phyloP scores from a whole-genome alignment of 2,113 vertebrate species.

The Prietella phreatophila region DNA sequence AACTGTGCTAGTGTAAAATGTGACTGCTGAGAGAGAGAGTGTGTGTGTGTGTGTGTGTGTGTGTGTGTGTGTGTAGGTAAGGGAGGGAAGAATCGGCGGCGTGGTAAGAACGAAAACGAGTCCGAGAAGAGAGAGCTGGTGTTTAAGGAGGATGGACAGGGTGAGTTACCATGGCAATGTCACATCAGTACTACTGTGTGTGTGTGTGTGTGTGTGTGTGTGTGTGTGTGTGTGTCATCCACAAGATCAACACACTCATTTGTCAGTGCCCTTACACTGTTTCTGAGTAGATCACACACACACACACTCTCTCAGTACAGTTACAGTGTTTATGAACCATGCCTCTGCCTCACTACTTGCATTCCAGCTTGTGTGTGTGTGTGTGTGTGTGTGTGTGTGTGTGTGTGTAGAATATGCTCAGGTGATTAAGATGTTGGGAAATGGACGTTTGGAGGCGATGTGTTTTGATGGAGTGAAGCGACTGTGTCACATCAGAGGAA shows the following conservation, averaged over 20 bases:
- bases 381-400: background rate
- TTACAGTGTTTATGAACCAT: background rate
- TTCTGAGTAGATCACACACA: background rate
- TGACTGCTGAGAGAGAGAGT: background rate
- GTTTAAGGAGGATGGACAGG: constrained; percentile 94
- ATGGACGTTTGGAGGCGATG: background rate
- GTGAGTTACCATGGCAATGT: constrained; percentile 51
- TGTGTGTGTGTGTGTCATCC: background rate
- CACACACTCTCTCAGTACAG: background rate
- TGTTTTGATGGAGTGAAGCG: constrained; percentile 10
- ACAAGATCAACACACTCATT: background rate
- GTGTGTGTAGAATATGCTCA: background rate
- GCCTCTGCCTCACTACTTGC: background rate
- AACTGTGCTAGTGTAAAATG: background rate
- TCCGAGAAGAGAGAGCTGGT: constrained; percentile 98
- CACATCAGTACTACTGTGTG: background rate
- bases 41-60: constrained; percentile 3
- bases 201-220: background rate
- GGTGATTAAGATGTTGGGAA: constrained; percentile 22
- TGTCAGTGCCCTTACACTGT: background rate
- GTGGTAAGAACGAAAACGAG: constrained; percentile 99
- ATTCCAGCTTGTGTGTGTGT: background rate
- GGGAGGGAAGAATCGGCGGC: constrained; percentile 97
- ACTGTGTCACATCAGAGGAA: constrained; percentile 14
- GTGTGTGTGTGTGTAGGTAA: constrained; percentile 77